Conservation (phyloP, 1,140 invertebrate genomes). For the Pseudoatta argentina region DNA sequence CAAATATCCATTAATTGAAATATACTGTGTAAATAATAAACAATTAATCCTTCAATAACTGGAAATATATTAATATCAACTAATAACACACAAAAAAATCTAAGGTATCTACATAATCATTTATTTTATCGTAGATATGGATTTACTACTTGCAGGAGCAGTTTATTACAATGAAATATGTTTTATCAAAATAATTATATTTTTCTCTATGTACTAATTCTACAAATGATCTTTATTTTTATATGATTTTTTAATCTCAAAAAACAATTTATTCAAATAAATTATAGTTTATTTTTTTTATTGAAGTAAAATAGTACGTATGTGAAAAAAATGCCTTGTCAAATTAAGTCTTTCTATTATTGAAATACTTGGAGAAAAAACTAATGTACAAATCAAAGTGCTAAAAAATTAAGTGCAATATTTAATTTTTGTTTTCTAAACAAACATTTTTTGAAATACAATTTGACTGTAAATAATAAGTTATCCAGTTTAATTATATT, state of each 20-base stretch:
- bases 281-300: neutral
- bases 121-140: neutral
- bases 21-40: constrained; percentile 63
- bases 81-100: constrained; percentile 6
- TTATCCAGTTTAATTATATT: neutral
- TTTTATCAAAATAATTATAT: neutral
- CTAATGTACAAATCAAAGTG: neutral
- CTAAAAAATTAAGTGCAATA: neutral
- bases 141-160: neutral
- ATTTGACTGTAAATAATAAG: neutral
- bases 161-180: neutral
- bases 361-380: neutral
- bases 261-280: constrained; percentile 8
- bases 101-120: neutral
- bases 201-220: neutral
- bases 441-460: neutral
- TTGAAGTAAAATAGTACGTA: neutral
- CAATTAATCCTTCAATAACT: constrained; percentile 58
- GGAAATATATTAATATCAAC: constrained; percentile 65
- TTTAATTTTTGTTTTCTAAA: neutral
- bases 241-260: neutral
- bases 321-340: neutral
- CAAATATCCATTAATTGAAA: constrained; percentile 76
- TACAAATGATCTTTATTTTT: neutral
- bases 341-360: neutral